Evolutionary conservation across 2,888 invertebrate genomes (phyloP).

Genomic region (Anaspis maculata): DNA sequence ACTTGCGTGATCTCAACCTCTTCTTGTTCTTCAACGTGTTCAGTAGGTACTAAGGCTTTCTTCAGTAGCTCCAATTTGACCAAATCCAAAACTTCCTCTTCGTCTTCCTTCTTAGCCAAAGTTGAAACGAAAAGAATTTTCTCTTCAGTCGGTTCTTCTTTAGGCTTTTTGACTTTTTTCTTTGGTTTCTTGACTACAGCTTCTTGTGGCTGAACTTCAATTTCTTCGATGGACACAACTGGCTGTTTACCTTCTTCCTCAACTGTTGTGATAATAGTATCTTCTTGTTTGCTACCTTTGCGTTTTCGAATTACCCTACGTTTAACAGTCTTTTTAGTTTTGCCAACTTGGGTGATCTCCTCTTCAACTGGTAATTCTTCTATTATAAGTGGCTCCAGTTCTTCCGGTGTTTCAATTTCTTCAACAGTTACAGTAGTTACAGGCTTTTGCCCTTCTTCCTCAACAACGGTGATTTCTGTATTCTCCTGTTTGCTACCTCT

Average conservation of each 20-base stretch:
- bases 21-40: constrained; percentile 22
- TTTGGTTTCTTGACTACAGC: no score
- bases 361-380: constrained; percentile 34
- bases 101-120: no score
- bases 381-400: constrained; percentile 32
- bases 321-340: constrained; percentile 15
- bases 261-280: constrained; percentile 37
- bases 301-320: constrained; percentile 25
- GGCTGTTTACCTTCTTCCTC: constrained; percentile 28
- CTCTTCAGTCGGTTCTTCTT: constrained; percentile 16
- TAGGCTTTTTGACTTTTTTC: constrained; percentile 15
- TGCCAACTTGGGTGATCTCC: constrained; percentile 21
- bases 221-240: constrained; percentile 24
- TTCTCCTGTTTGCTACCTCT: constrained; percentile 24
- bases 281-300: constrained; percentile 22
- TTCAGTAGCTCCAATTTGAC: constrained; percentile 27
- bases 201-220: constrained; percentile 9
- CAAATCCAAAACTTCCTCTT: constrained; percentile 25
- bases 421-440: constrained; percentile 24
- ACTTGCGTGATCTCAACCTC: constrained; percentile 32
- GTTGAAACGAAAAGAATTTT: no score
- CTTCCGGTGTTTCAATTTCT: constrained; percentile 5
- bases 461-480: constrained; percentile 35
- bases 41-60: constrained; percentile 7
- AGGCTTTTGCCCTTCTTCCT: constrained; percentile 27